Evolutionary conservation across 2,113 vertebrate genomes (phyloP), one percentile per base, ranked within the genome.

Genomic region (Chionis minor): DNA sequence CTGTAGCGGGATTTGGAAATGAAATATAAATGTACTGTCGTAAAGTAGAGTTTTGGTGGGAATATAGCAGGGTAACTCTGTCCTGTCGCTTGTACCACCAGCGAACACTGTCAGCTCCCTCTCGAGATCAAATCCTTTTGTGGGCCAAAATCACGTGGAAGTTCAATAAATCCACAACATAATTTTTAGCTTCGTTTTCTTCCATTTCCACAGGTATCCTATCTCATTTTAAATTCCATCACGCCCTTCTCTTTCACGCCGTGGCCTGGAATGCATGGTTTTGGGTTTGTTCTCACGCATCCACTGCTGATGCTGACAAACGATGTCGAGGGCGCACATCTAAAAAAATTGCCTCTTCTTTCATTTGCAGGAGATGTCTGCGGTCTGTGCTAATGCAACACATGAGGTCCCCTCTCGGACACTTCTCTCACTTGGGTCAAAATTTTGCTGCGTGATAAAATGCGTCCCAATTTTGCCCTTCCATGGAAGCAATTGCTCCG

Each of bases 261-360:
- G 1, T 42, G 40, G 35, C 12, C 70, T 62, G 8, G 35, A 21
- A 61, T 22, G 16, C 2, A 9, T 9, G 4, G 45, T 30, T 26
- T 71, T 23, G 52, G 44, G 44, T 45, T 33, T 2, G 1, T 79
- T 56, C 28, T 65, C 28, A 35, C 2, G 42, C 42, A 2, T 7
- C 9, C 7, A 1, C 12, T 33, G 73, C 44, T 32, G 58, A 32
- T 58, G 51, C 28, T 82, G 65, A 21, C 4, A 2, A 22, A 27
- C 0, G 4, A 9, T 30, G 28, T 35, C 19, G 42, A 40, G 28
- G 16, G 12, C 0, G 2, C 6, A 17, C 32, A 19, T 9, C 73
- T 71, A 23, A 52, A 72, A 33, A 55, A 20, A 47, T 61, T 27
- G 9, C n/a, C 6, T 17, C 12, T 27, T 21, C 45, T 47, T 59